Percentiles rank a stretch among this genome's conserved stretches.
Conservation (phyloP, 2,888 invertebrate species). For the Yponomeuta evonymella region DNA sequence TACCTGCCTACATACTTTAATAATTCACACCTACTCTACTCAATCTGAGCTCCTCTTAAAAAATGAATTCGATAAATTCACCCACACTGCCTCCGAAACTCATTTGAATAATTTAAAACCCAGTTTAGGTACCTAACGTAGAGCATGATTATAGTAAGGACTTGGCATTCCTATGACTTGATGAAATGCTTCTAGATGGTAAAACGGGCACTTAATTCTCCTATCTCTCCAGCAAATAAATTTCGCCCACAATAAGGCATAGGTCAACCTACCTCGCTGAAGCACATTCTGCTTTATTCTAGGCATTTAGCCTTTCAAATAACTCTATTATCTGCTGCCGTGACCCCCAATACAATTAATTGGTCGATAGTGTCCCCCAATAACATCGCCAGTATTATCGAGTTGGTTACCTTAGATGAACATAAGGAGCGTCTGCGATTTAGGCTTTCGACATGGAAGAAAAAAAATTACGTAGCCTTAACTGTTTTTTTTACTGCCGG, state of each 20-base stretch:
- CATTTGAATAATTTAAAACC: constrained; percentile 20
- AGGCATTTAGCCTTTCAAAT: neutral
- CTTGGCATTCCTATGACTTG: neutral
- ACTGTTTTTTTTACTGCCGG: too few species aligned
- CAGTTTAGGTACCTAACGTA: neutral
- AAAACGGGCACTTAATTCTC: neutral
- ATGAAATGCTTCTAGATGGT: neutral
- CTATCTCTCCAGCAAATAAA: neutral
- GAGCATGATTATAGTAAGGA: neutral
- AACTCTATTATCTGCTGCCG: too few species aligned
- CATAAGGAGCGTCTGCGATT: too few species aligned
- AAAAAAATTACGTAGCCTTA: too few species aligned
- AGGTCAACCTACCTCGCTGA: neutral
- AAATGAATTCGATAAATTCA: constrained; percentile 54
- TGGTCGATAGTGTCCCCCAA: too few species aligned
- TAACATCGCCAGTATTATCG: too few species aligned
- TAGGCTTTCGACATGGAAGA: too few species aligned
- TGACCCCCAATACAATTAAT: too few species aligned
- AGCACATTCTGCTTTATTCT: neutral
- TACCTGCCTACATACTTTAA: constrained; percentile 14
- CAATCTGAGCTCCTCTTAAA: constrained; percentile 54
- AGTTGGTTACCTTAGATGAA: too few species aligned
- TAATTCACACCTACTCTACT: constrained; percentile 64
- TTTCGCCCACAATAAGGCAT: neutral
- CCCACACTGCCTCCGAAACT: constrained; percentile 45